Conservation (phyloP, 2,797 vertebrate genomes). For the Scarus forsteni region DNA sequence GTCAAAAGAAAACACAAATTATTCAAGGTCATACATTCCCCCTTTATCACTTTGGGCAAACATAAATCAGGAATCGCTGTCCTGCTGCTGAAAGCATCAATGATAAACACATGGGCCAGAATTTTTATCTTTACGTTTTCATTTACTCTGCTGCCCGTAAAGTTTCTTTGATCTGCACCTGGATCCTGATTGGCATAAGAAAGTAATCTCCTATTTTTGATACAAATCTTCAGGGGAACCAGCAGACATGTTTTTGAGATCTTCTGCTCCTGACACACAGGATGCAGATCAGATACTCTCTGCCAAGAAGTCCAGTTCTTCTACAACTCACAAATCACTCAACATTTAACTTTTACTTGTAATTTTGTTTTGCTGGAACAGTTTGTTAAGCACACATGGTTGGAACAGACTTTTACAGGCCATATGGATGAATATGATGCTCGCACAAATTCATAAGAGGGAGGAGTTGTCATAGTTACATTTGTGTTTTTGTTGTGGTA, state of each 20-base stretch:
- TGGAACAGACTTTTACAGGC: not conserved
- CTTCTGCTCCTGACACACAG: slow-evolving; percentile 1
- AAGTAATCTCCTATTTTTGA: not conserved
- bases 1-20: not conserved
- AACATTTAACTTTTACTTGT: not conserved
- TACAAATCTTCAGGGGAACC: slow-evolving; percentile 5
- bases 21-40: not conserved
- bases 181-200: slow-evolving; percentile 8
- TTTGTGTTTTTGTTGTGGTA: too few relatives aligned
- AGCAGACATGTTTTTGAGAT: not conserved
- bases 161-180: slow-evolving; percentile 17
- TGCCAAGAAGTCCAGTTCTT: not conserved
- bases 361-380: not conserved
- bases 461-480: too few relatives aligned
- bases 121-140: not conserved
- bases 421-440: too few relatives aligned
- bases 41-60: not conserved
- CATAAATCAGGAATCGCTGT: too few relatives aligned
- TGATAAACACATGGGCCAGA: not conserved
- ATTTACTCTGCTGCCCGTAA: slow-evolving; percentile 8
- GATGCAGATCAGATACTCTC: slow-evolving; percentile 13
- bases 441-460: too few relatives aligned
- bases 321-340: not conserved
- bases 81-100: not conserved
- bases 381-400: not conserved